Evolutionary conservation across 2,888 invertebrate genomes (phyloP), one percentile per base, ranked within the genome.

Genomic region (Acleris emargana): DNA sequence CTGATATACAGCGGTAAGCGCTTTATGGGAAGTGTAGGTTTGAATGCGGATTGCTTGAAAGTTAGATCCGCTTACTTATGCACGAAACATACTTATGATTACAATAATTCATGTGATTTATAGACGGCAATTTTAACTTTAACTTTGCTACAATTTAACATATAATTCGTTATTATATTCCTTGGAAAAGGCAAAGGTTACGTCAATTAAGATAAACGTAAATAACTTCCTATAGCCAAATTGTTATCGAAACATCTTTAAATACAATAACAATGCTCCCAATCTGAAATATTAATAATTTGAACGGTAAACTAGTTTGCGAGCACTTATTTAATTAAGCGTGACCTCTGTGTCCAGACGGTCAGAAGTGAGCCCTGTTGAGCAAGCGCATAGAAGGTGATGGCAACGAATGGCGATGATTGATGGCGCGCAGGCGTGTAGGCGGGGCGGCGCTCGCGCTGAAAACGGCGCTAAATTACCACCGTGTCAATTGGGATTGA

Each of bases 371-470:
- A 82, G 77, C 80, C 78, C 80, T 75, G 76, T 79, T 68, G 80
- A 82, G 79, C 84, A 67, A 67, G 54, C 57, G 50, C 62, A 90
- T 89, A 90, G 85, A 87, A 83, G 82, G 85, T 81, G 82, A 49
- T 78, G 83, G 81, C 83, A 86, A 86, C 82, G 80, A 82, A 84
- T 81, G 79, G 83, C 80, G 77, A 76, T 89, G 91, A 91, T 90
- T 89, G 90, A 90, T 91, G 80, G 82, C 75, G 72, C 63, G 68
- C 69, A 63, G 66, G 70, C 67, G 84, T 80, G 87, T 87, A 81
- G 86, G 88, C 83, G 83, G 83, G 77, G 78, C 74, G 71, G 73
- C 79, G 73, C 78, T 81, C 79, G 82, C 84, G 84, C 78, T 73
- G 85, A 87, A 70, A 64, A 55, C 63, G 58, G 42, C 55, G 62